Evolutionary conservation across 2,888 invertebrate genomes (phyloP).

Genomic region (Rugalucina vietnamica): DNA sequence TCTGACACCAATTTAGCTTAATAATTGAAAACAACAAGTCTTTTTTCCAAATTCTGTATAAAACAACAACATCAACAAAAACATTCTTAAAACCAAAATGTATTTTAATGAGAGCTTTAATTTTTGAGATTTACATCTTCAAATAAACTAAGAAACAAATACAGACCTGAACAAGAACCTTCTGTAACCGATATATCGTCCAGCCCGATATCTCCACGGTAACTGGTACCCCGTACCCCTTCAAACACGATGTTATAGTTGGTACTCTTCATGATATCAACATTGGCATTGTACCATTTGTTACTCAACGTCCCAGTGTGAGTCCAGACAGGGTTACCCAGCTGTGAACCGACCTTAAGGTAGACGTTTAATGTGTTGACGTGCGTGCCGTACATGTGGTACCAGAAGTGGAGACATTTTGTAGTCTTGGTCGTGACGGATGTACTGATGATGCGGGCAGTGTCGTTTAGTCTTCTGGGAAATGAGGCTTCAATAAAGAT

Average conservation of each 20-base stretch:
- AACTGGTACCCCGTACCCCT: conserved; percentile 72
- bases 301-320: conserved; percentile 73
- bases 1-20: too few relatives aligned
- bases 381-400: conserved; percentile 80
- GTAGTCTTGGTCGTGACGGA: conserved; percentile 50
- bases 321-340: conserved; percentile 71
- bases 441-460: conserved; percentile 66
- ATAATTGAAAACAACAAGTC: too few relatives aligned
- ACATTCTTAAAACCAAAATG: too few relatives aligned
- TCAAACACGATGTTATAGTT: conserved; percentile 77
- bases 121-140: too few relatives aligned
- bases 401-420: conserved; percentile 79
- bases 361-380: conserved; percentile 75
- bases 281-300: conserved; percentile 74
- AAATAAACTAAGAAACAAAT: too few relatives aligned
- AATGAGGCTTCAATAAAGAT: conserved; percentile 75
- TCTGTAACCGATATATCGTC: conserved; percentile 75
- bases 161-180: conserved; percentile 66
- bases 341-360: conserved; percentile 55
- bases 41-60: too few relatives aligned
- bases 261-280: conserved; percentile 60
- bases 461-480: conserved; percentile 67
- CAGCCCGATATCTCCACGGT: conserved; percentile 76
- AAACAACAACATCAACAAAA: too few relatives aligned
- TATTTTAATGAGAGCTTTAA: too few relatives aligned